These are phyloP conservation scores for Habropoda laboriosa DNA, from an alignment of 1,140 invertebrate genomes.

Conservation along the genomic window DNA sequence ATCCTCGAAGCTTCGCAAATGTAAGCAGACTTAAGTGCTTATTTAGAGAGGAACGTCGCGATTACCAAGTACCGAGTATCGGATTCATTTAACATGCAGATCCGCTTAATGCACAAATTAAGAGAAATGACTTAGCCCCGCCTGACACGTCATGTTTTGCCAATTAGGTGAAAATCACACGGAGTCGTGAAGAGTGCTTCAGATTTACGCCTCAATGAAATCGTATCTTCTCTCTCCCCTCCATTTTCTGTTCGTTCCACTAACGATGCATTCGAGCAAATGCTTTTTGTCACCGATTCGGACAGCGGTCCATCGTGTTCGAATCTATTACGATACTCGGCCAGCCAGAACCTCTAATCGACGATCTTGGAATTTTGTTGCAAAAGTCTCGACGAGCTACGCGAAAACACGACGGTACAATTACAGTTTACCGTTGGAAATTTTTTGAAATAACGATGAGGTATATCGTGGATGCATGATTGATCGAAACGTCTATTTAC, in stretches of 20 bases:
- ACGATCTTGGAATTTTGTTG: not conserved
- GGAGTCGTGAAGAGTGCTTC: too few relatives aligned
- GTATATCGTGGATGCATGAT: too few relatives aligned
- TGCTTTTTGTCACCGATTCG: not conserved
- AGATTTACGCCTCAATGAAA: not conserved
- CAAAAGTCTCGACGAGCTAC: too few relatives aligned
- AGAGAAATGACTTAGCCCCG: not conserved
- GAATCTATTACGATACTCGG: too few relatives aligned
- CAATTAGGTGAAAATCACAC: constrained; percentile 53
- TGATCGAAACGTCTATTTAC: too few relatives aligned
- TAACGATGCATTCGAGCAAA: not conserved
- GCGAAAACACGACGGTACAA: too few relatives aligned
- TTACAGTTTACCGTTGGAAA: not conserved
- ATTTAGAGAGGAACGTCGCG: not conserved
- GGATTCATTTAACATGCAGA: not conserved
- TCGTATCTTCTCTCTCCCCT: not conserved
- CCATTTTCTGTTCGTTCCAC: not conserved
- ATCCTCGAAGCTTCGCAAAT: not conserved
- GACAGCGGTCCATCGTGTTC: not conserved
- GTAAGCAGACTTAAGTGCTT: not conserved
- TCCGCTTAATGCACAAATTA: not conserved
- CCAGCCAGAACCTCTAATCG: not conserved
- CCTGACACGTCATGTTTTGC: not conserved
- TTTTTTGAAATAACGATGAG: too few relatives aligned
- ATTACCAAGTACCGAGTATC: not conserved